These are phyloP conservation scores for Drosophila navojoa DNA, from an alignment of 1,140 invertebrate species.

Conservation along the genomic window DNA sequence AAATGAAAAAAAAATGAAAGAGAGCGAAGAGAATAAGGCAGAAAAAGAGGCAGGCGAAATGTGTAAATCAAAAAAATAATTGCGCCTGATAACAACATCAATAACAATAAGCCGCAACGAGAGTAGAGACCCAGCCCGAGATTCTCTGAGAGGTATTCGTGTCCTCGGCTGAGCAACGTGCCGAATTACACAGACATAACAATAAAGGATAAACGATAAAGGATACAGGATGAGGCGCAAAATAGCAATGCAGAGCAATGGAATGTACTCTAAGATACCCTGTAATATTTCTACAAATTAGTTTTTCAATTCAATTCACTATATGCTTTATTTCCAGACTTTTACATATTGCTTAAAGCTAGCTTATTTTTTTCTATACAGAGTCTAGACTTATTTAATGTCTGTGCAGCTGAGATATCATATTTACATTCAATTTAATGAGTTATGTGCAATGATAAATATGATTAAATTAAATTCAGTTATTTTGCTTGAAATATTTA, in stretches of 20 bases:
- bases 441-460: too few species aligned
- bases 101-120: conserved; percentile 70
- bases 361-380: too few species aligned
- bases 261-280: conserved; percentile 14
- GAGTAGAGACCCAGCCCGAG: conserved; percentile 5
- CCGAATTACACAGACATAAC: conserved; percentile 41
- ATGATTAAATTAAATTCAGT: neutral
- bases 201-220: conserved; percentile 36
- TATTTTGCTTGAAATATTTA: neutral
- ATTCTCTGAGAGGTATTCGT: conserved; percentile 18
- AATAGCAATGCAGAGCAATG: conserved; percentile 15
- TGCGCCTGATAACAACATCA: conserved; percentile 80
- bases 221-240: conserved; percentile 18
- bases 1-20: conserved; percentile 2
- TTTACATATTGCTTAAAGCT: too few species aligned
- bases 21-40: neutral
- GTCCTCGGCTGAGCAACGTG: conserved; percentile 6
- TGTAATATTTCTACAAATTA: neutral
- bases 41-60: conserved; percentile 39
- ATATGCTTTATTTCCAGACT: too few species aligned
- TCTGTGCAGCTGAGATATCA: too few species aligned
- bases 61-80: conserved; percentile 80
- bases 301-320: too few species aligned
- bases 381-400: too few species aligned
- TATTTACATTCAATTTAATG: too few species aligned